A percentile compares a stretch with the other conserved stretches of the same genome.
These are phyloP conservation scores for Ramphastos sulfuratus DNA, from an alignment of 2,113 vertebrate genomes.

Conservation along the genomic window DNA sequence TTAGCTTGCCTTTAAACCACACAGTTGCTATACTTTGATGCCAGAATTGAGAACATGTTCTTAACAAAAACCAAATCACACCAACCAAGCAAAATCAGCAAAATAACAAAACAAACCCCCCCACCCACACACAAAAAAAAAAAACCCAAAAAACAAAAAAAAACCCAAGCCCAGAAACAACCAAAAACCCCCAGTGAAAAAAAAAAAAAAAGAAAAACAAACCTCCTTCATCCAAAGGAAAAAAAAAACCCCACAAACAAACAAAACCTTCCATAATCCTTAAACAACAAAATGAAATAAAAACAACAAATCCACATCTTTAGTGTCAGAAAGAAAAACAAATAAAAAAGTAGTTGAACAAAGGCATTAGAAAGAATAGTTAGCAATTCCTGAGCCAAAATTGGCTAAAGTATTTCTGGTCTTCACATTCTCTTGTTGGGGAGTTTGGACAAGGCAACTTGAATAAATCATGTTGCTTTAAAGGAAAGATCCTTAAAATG, in stretches of 20 bases:
- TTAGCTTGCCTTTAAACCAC: slow-evolving; percentile 2
- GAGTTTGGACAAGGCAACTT: not conserved
- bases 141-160: not conserved
- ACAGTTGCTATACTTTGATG: not conserved
- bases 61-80: not conserved
- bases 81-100: not conserved
- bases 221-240: too few species aligned
- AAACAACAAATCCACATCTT: not conserved
- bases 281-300: not conserved
- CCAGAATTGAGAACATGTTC: not conserved
- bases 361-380: not conserved
- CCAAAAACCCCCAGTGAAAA: too few species aligned
- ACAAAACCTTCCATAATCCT: too few species aligned
- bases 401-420: not conserved
- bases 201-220: too few species aligned
- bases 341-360: not conserved
- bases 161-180: not conserved
- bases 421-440: not conserved
- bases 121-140: too few species aligned
- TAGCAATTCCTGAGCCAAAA: not conserved
- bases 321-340: not conserved
- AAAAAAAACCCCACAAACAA: too few species aligned
- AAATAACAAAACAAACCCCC: not conserved
- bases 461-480: not conserved
- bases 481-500: not conserved